Evolutionary conservation across 2,113 vertebrate species (phyloP).

Genomic region (Jaculus jaculus): DNA sequence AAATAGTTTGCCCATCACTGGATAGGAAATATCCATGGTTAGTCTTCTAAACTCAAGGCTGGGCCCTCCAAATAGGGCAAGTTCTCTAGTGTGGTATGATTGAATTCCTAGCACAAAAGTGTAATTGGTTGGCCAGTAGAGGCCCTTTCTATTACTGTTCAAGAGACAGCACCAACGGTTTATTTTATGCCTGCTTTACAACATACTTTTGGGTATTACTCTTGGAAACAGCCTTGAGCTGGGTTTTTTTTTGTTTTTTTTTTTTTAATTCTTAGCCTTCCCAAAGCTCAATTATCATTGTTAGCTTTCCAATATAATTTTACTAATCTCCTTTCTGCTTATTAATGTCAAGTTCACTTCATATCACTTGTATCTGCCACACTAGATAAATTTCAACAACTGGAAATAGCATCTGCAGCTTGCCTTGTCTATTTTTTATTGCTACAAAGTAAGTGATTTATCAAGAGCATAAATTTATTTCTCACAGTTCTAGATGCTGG

Average conservation of each 20-base stretch:
- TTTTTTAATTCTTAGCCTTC: background rate
- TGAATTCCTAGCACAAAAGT: background rate
- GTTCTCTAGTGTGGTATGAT: background rate
- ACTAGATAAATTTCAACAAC: background rate
- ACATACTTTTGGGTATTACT: background rate
- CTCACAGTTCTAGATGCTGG: no score
- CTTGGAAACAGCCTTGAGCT: background rate
- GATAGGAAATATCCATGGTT: no score
- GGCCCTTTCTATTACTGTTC: background rate
- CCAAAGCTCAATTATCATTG: background rate
- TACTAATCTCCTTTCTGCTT: background rate
- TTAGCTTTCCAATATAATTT: background rate
- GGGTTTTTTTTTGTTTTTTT: background rate
- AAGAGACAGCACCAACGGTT: background rate
- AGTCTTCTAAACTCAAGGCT: no score
- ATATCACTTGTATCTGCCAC: background rate
- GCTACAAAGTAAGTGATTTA: background rate
- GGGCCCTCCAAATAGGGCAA: no score
- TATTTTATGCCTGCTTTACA: background rate
- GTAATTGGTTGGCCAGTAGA: background rate
- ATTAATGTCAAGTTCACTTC: background rate
- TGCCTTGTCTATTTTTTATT: no score
- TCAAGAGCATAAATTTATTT: background rate
- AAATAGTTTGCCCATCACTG: no score
- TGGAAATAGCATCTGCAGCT: background rate